Evolutionary conservation across 53 echinoderm and acorn worm genomes (phyloP), one percentile per base, ranked within the genome.

Genomic region (Apostichopus leukothele): DNA sequence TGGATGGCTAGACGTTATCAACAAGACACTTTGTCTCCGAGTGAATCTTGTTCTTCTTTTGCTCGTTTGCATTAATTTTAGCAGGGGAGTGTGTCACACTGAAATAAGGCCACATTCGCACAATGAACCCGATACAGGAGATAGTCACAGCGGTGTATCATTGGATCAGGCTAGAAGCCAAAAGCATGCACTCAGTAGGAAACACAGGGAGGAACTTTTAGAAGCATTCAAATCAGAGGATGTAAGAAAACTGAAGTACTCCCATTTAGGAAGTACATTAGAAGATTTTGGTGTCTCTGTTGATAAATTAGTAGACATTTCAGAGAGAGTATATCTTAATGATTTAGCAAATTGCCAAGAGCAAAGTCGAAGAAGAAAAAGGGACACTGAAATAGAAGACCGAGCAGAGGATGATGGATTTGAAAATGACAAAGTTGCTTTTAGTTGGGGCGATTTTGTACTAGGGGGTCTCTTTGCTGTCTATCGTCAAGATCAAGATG

Each of bases 401-500:
- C 20, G 20, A 52, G 12, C 11, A 23, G 84, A n/a, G 22, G 39
- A n/a, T 6, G 75, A 25, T 10, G 52, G 16, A 19, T 71, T 79
- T 66, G 81, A 51, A 7, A 75, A 86, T 77, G 85, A 85, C 50
- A 76, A 26, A 53, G 76, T 92, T 18, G 95, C 93, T 5, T 93
- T 90, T 78, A 81, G 79, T 52, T 55, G n/a, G 57, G 98, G 95
- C 0, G 90, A 95, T 83, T 88, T 92, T 53, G 87, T 93, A 1
- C 51, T 96, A 18, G 98, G 95, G 51, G 98, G 98, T 9, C 89
- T 94, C 61, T 97, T 97, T 88, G 93, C 94, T 10, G 94, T 97
- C 52, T 91, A 93, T 60, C 75, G 94, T 7, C 89, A 90, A 3
- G 83, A 57, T 25, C 67, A 12, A 23, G 91, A 88, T 59, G 89